phyloP scores from a whole-genome alignment of 1,140 invertebrate species.

The Helicoverpa armigera region DNA sequence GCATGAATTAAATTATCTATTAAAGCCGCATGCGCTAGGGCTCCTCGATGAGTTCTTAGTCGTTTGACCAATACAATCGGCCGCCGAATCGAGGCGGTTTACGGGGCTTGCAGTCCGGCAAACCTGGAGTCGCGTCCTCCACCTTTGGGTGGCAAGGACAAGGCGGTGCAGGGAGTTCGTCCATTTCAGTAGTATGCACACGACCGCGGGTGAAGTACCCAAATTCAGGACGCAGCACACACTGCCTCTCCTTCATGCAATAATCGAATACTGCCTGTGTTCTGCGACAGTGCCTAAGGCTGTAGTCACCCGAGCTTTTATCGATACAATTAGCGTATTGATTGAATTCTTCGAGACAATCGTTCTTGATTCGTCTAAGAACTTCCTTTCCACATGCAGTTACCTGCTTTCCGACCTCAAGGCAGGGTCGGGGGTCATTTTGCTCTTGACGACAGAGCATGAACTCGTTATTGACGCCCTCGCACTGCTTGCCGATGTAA shows the following conservation, averaged over 20 bases:
- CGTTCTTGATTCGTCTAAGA: slow-evolving; percentile 94
- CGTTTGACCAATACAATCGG: slow-evolving; percentile 81
- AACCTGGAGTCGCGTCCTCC: slow-evolving; percentile 88
- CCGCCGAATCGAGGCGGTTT: slow-evolving; percentile 88
- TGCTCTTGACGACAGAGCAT: slow-evolving; percentile 95
- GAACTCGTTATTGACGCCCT: slow-evolving; percentile 97
- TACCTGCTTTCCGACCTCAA: slow-evolving; percentile 96
- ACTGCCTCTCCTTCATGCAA: slow-evolving; percentile 94
- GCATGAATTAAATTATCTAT: neutral
- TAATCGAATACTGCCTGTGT: slow-evolving; percentile 94
- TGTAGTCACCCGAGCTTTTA: slow-evolving; percentile 90
- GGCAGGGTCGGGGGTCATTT: slow-evolving; percentile 94
- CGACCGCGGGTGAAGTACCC: slow-evolving; percentile 95
- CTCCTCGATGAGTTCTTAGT: slow-evolving; percentile 56
- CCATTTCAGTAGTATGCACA: slow-evolving; percentile 89
- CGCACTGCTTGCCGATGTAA: slow-evolving; percentile 96
- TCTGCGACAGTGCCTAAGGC: slow-evolving; percentile 92
- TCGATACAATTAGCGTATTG: slow-evolving; percentile 96
- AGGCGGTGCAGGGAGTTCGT: slow-evolving; percentile 84
- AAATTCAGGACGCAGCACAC: slow-evolving; percentile 92
- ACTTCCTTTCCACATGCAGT: slow-evolving; percentile 96
- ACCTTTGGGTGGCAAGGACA: slow-evolving; percentile 83
- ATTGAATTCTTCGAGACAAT: slow-evolving; percentile 94
- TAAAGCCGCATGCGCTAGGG: neutral
- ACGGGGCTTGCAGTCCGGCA: slow-evolving; percentile 88